Percentiles rank a stretch among this genome's conserved stretches.
Conservation (phyloP, 2,797 vertebrate species). For the Basileuterus tristriatus region DNA sequence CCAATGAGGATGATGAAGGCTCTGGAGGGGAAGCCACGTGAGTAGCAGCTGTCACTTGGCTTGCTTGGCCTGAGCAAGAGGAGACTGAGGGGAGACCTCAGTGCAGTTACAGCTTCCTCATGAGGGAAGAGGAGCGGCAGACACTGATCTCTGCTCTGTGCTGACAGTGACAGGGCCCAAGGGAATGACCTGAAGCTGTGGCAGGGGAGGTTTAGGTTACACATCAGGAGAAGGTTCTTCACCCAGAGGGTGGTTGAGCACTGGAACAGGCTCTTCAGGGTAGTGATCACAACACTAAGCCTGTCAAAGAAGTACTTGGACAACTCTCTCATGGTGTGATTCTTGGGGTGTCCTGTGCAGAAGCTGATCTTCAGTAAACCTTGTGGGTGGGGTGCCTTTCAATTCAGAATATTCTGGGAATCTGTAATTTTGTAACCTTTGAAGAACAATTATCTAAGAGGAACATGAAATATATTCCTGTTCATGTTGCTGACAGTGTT, state of each 20-base stretch:
- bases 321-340: neutral
- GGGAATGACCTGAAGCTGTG: neutral
- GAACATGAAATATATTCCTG: neutral
- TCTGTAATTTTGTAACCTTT: neutral
- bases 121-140: neutral
- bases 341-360: neutral
- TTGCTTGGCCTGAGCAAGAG: neutral
- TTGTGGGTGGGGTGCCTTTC: neutral
- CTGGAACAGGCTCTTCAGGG: neutral
- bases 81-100: neutral
- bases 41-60: neutral
- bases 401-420: neutral
- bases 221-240: neutral
- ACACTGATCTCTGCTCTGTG: neutral
- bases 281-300: neutral
- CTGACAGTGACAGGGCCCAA: fast-evolving
- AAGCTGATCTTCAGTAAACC: neutral
- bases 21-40: fast-evolving
- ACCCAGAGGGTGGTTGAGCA: fast-evolving
- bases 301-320: neutral
- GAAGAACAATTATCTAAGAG: neutral
- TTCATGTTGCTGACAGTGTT: neutral
- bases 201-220: neutral
- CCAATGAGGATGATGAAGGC: neutral
- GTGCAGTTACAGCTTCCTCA: fast-evolving